Base-by-base conservation (phyloP, 2,888 invertebrate genomes). In the Hedya salicella region DNA sequence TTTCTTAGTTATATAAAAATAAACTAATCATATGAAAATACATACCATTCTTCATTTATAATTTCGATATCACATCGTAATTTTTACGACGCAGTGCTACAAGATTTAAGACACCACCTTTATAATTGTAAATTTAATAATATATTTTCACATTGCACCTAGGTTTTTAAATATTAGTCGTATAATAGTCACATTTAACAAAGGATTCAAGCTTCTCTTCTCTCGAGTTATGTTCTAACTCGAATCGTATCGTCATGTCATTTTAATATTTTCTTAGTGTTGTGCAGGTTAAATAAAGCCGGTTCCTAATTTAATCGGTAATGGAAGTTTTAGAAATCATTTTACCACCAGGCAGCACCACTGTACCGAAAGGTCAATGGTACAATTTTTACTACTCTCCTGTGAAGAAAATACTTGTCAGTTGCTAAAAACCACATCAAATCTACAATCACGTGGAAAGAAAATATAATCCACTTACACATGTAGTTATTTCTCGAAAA, bases 11-110 rank as follows among this genome's bases (percentile, higher is more conserved):
- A 4, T 16, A 21, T 9, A 32, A 21, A 11, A 21, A 36, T 39
- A 68, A 39, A 67, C 67, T 64, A 68, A 62, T 61, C 57, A 46
- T 50, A 17, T 59, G 59, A 71, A 74, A 78, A 76, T 67, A 80
- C 87, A 82, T 69, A 86, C 86, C 83, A 83, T 83, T 76, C 71
- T 78, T 75, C 77, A 76, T 36, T 77, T 75, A 80, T 70, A 42
- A 69, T 75, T 78, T 76, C 78, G 76, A 80, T 79, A 82, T 85
- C 81, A 82, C 84, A 87, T 86, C 75, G 75, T 85, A 77, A 78
- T 79, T 74, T 74, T 73, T 70, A 70, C 69, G 70, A 68, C 60
- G 57, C 56, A 62, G 73, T 54, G 36, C 16, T 21, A n/a, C 6
- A 25, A 17, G 4, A 48, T 16, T 36, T 39, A 54, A 44, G 21